These are phyloP conservation scores for Nibea coibor DNA, from an alignment of 2,113 vertebrate genomes.

Conservation along the genomic window DNA sequence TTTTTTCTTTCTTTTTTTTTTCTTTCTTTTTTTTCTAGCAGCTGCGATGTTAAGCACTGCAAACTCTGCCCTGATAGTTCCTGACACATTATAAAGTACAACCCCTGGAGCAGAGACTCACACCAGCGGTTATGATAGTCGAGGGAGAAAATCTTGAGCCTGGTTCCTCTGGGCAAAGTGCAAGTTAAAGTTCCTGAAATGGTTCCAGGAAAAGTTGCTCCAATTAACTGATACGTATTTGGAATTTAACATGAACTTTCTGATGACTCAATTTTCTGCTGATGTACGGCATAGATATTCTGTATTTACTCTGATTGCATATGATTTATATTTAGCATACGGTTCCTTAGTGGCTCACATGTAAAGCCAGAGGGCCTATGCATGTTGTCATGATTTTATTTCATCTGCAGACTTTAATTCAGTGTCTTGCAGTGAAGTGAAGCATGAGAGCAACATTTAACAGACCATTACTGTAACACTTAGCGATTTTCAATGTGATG, in stretches of 20 bases:
- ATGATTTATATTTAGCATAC: background rate
- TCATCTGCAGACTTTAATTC: background rate
- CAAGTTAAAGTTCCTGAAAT: background rate
- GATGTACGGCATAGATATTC: background rate
- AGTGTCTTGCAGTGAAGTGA: background rate
- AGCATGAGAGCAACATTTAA: background rate
- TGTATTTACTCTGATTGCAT: background rate
- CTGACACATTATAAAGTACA: background rate
- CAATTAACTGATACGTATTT: background rate
- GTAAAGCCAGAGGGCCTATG: background rate
- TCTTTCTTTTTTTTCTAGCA: no score
- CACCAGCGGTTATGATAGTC: background rate
- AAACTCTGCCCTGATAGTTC: no score
- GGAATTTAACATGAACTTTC: background rate
- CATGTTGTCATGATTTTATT: background rate
- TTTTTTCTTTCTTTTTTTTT: no score
- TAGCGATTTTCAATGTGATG: background rate
- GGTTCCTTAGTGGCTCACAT: background rate
- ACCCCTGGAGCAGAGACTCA: background rate
- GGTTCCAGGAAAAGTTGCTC: background rate
- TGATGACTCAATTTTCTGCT: background rate
- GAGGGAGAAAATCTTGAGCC: background rate
- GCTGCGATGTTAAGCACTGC: no score
- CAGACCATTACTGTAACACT: constrained; percentile 1
- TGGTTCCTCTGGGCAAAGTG: no score